Percentiles rank a stretch among this genome's conserved stretches.
Evolutionary conservation across 2,888 invertebrate genomes (phyloP).

Genomic region (Hemaris fuciformis): DNA sequence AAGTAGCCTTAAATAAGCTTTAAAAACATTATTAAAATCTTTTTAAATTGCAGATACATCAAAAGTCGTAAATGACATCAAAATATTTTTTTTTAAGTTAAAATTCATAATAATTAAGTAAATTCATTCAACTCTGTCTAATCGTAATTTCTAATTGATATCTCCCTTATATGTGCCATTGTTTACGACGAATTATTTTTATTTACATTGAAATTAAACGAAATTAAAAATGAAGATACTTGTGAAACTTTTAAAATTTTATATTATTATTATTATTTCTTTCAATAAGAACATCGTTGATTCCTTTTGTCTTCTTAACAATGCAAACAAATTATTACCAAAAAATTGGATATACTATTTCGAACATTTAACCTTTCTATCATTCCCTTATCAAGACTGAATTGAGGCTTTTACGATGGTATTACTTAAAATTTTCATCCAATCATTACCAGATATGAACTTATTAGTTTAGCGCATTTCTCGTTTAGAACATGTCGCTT

Average conservation of each 20-base stretch:
- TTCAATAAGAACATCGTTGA: neutral
- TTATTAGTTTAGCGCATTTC: neutral
- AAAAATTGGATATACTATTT: neutral
- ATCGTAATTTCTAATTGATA: neutral
- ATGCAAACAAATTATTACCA: no score
- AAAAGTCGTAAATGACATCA: no score
- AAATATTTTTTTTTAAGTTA: no score
- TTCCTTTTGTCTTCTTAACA: no score
- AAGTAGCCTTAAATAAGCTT: neutral
- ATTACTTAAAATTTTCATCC: neutral
- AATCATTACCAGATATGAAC: neutral
- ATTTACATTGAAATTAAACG: neutral
- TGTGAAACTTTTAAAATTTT: no score
- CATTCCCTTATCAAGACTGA: constrained; percentile 4
- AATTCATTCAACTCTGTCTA: no score
- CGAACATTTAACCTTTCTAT: neutral
- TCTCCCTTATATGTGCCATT: constrained; percentile 5
- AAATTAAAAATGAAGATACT: no score
- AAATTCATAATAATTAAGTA: no score
- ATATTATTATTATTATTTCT: no score
- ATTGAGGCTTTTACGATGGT: neutral
- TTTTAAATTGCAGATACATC: no score
- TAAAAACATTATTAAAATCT: neutral
- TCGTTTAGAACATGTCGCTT: neutral
- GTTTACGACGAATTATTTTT: neutral